phyloP scores from a whole-genome alignment of 2,888 invertebrate species.

The Folsomia candida region DNA sequence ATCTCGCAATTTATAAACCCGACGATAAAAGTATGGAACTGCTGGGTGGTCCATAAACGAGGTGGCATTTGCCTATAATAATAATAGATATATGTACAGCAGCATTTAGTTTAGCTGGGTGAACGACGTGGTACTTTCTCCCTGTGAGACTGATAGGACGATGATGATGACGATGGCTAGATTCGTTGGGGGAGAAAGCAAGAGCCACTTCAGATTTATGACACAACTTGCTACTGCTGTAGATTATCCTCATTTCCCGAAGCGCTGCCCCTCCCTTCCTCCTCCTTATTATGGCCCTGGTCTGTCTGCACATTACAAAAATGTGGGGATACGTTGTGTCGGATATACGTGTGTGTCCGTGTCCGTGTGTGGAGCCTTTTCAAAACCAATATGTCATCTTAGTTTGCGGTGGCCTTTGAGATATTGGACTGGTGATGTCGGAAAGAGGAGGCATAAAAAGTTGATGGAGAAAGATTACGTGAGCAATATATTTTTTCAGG shows the following conservation, averaged over 20 bases:
- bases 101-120: background rate
- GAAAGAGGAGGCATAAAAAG: background rate
- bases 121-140: background rate
- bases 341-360: background rate
- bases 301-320: background rate
- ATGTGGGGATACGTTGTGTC: background rate
- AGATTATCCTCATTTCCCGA: background rate
- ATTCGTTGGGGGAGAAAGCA: background rate
- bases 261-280: background rate
- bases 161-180: background rate
- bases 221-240: background rate
- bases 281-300: background rate
- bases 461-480: constrained; percentile 1
- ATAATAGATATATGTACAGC: background rate
- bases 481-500: constrained; percentile 53
- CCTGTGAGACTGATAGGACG: background rate
- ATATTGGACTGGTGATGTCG: background rate
- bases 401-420: background rate
- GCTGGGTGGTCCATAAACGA: no score
- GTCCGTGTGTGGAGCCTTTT: background rate
- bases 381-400: background rate
- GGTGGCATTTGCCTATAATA: no score
- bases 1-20: no score
- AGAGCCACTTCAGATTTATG: background rate
- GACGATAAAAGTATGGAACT: no score